These are phyloP conservation scores for Mactra quadrangularis DNA, from an alignment of 1,140 invertebrate genomes.

Conservation along the genomic window DNA sequence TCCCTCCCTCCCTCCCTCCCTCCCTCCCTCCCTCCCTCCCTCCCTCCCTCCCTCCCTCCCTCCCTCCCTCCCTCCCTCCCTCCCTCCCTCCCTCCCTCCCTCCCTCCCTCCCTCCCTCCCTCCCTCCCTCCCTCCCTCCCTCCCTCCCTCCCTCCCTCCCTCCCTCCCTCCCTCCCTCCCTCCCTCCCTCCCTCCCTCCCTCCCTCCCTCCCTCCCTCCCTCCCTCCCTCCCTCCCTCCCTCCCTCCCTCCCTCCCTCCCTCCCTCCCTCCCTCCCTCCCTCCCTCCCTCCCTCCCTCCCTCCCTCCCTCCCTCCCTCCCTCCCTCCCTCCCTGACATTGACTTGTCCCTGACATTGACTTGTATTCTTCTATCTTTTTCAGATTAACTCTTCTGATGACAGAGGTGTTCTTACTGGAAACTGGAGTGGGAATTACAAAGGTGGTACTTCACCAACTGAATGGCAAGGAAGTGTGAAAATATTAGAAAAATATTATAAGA, in stretches of 20 bases:
- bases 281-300: not conserved
- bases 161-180: too few relatives aligned
- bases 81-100: not conserved
- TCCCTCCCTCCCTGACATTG: not conserved
- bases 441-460: constrained; percentile 85
- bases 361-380: too few relatives aligned
- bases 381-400: too few relatives aligned
- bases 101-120: not conserved
- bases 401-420: constrained; percentile 94
- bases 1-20: not conserved
- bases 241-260: too few relatives aligned
- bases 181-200: too few relatives aligned
- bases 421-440: constrained; percentile 92
- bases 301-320: constrained; percentile 10
- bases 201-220: too few relatives aligned
- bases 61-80: not conserved
- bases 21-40: not conserved
- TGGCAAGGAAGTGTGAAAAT: constrained; percentile 96
- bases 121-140: not conserved
- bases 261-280: too few relatives aligned
- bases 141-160: too few relatives aligned
- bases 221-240: too few relatives aligned
- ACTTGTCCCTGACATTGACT: too few relatives aligned
- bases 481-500: constrained; percentile 91
- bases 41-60: not conserved